phyloP scores from a whole-genome alignment of 2,888 invertebrate species.

The Galeruca laticollis region DNA sequence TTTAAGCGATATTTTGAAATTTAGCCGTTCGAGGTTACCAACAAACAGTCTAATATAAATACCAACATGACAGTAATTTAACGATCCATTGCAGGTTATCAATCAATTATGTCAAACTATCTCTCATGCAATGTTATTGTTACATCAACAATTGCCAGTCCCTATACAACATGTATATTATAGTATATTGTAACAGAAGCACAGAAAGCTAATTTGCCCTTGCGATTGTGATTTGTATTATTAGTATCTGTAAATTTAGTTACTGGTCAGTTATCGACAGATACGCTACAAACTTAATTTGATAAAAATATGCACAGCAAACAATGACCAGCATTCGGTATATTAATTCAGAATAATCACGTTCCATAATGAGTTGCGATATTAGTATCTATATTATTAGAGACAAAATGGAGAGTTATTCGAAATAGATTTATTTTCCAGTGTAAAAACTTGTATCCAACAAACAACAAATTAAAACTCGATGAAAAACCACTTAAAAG shows the following conservation, averaged over 20 bases:
- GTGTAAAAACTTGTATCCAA: too few relatives aligned
- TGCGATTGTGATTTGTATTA: constrained; percentile 29
- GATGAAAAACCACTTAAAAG: too few relatives aligned
- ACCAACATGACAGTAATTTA: neutral
- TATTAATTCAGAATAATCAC: neutral
- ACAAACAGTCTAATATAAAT: neutral
- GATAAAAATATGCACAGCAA: neutral
- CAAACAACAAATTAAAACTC: too few relatives aligned
- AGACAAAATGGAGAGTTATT: too few relatives aligned
- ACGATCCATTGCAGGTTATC: constrained; percentile 26
- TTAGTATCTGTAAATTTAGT: constrained; percentile 26
- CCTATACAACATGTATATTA: constrained; percentile 32
- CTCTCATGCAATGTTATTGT: constrained; percentile 26
- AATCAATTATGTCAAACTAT: constrained; percentile 35
- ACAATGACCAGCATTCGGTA: neutral
- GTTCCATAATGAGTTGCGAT: neutral
- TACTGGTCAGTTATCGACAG: constrained; percentile 11
- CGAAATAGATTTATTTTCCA: too few relatives aligned
- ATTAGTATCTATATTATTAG: neutral
- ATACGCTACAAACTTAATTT: neutral
- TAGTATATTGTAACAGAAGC: constrained; percentile 19
- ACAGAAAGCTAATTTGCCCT: constrained; percentile 29
- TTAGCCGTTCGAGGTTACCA: too few relatives aligned
- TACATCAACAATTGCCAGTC: constrained; percentile 20
- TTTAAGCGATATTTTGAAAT: too few relatives aligned